Percentiles rank a stretch among this genome's conserved stretches.
phyloP scores from a whole-genome alignment of 1,140 invertebrate species.

The Saccostrea echinata region DNA sequence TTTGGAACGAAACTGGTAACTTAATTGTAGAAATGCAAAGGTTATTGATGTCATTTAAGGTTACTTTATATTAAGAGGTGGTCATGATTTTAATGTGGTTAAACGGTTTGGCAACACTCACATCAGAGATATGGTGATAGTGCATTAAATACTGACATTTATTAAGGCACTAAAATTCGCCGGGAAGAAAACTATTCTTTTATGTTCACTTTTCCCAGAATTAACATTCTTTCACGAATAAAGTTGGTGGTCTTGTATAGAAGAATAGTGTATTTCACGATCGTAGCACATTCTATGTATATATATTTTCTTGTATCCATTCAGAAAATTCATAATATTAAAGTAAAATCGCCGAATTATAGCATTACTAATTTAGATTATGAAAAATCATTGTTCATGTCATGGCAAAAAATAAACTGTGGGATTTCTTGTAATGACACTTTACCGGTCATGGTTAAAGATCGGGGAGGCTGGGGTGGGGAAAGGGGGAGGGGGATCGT shows the following conservation, averaged over 20 bases:
- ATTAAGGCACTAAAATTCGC: slow-evolving; percentile 7
- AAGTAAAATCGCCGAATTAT: no score
- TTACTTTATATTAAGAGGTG: background rate
- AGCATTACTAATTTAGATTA: no score
- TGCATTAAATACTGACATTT: slow-evolving; percentile 24
- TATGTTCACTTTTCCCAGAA: background rate
- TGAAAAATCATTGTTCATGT: no score
- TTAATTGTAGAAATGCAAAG: background rate
- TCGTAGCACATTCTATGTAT: no score
- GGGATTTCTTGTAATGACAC: no score
- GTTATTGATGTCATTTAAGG: background rate
- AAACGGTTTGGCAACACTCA: slow-evolving; percentile 8
- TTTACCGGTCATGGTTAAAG: no score
- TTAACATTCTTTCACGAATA: background rate
- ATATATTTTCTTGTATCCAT: no score
- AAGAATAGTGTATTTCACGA: background rate
- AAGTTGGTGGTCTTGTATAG: background rate
- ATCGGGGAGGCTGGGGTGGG: no score
- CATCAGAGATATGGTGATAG: slow-evolving; percentile 15
- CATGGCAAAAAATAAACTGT: no score
- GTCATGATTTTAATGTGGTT: background rate
- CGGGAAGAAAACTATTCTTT: background rate
- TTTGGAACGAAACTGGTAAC: no score
- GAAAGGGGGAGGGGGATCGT: no score
- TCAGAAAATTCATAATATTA: no score